Evolutionary conservation across 2,888 invertebrate species (phyloP).

Genomic region (Tinea pellionella): DNA sequence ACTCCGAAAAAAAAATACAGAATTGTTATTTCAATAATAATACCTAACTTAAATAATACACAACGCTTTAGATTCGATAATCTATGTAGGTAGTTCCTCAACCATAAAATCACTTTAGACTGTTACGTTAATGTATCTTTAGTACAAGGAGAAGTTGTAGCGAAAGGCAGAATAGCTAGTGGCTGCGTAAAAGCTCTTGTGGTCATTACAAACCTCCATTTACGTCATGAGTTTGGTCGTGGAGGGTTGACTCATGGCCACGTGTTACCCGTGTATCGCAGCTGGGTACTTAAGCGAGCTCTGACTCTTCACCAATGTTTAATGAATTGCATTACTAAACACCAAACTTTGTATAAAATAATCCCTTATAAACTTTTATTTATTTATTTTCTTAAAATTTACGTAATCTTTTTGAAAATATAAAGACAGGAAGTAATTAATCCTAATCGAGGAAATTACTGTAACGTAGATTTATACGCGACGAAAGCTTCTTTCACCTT

Average conservation of each 20-base stretch:
- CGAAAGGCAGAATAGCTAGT: not conserved
- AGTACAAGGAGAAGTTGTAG: not conserved
- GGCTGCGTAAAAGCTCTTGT: not conserved
- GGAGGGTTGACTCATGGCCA: not conserved
- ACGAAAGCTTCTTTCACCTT: no score
- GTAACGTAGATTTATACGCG: no score
- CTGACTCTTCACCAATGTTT: not conserved
- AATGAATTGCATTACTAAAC: not conserved
- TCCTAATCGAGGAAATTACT: no score
- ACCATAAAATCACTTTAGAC: not conserved
- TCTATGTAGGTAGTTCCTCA: not conserved
- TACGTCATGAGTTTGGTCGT: not conserved
- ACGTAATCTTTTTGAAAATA: no score
- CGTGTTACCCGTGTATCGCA: not conserved
- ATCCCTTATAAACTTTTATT: no score
- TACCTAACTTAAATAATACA: no score
- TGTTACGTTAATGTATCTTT: not conserved
- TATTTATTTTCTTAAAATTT: no score
- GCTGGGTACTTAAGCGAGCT: not conserved
- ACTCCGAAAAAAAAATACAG: no score
- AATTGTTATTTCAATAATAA: no score
- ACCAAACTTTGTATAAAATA: not conserved
- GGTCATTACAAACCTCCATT: not conserved
- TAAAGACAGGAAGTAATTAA: no score
- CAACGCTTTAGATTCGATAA: no score